These are phyloP conservation scores for Frankliniella fusca DNA, from an alignment of 2,888 invertebrate species.

Conservation along the genomic window DNA sequence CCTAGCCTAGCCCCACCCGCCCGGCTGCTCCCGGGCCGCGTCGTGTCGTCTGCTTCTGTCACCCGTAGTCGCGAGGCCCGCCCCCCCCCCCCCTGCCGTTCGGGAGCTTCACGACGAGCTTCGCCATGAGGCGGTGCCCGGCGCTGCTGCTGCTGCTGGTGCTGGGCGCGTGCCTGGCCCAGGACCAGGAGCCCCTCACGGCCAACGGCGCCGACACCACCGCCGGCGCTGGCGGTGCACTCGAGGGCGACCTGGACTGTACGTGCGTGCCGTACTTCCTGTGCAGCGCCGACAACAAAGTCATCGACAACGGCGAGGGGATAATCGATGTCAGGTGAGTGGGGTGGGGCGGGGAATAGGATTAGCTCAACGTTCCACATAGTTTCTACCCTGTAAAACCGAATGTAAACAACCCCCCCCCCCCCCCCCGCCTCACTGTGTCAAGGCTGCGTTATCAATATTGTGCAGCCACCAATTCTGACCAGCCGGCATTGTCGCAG, in stretches of 20 bases:
- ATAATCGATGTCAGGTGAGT: slow-evolving; percentile 71
- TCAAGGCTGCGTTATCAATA: too few species aligned
- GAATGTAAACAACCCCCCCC: too few species aligned
- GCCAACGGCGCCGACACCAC: background rate
- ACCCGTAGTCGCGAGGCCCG: background rate
- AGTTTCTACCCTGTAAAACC: too few species aligned
- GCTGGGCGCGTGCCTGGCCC: background rate
- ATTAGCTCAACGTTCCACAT: too few species aligned
- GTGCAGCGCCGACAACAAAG: slow-evolving; percentile 61
- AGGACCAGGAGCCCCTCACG: background rate
- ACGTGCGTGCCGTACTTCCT: slow-evolving; percentile 75
- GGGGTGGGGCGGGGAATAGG: background rate
- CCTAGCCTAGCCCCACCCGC: too few species aligned
- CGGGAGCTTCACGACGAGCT: background rate
- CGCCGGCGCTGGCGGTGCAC: slow-evolving; percentile 11
- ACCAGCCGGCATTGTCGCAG: too few species aligned
- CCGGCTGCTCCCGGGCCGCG: background rate
- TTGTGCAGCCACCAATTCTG: too few species aligned
- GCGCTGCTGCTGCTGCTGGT: background rate
- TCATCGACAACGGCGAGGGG: slow-evolving; percentile 67
- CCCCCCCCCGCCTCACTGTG: too few species aligned
- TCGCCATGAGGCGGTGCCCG: background rate
- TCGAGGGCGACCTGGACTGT: slow-evolving; percentile 47
- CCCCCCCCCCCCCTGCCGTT: background rate
- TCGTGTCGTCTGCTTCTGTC: background rate